A percentile compares a stretch with the other conserved stretches of the same genome.
Conservation (phyloP, 1,140 invertebrate genomes). For the silkworm (Bombyx mori) region DNA sequence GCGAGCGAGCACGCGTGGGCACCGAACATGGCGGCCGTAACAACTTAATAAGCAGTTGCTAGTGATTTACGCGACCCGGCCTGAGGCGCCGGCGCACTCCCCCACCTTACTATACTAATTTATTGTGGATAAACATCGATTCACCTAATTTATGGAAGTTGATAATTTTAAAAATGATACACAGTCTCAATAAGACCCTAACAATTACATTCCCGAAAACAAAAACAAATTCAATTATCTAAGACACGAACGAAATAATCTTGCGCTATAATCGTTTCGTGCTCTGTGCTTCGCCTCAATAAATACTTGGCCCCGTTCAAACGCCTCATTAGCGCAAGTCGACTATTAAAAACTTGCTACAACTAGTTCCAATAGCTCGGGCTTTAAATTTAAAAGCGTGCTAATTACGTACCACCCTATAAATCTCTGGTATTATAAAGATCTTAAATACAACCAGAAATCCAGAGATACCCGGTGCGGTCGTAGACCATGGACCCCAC, state of each 20-base stretch:
- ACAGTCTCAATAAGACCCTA: slow-evolving; percentile 3
- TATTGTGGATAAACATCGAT: slow-evolving; percentile 65
- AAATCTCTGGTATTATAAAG: slow-evolving; percentile 51
- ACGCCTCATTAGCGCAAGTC: slow-evolving; percentile 39
- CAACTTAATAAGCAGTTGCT: slow-evolving; percentile 67
- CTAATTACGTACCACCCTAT: slow-evolving; percentile 55
- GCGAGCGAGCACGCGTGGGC: slow-evolving; percentile 51
- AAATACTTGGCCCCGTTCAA: slow-evolving; percentile 4
- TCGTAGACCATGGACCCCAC: slow-evolving; percentile 62
- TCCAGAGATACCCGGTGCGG: slow-evolving; percentile 23
- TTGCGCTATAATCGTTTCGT: too few species aligned
- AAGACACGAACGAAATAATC: too few species aligned
- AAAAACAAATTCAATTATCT: too few species aligned
- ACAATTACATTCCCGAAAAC: too few species aligned
- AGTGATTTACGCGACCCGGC: slow-evolving; percentile 57
- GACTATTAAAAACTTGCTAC: slow-evolving; percentile 33
- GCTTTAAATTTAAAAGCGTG: slow-evolving; percentile 39
- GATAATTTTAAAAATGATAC: slow-evolving; percentile 23
- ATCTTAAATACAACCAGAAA: slow-evolving; percentile 46
- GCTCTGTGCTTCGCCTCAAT: background rate
- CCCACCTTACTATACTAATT: slow-evolving; percentile 63
- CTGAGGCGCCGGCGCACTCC: slow-evolving; percentile 59
- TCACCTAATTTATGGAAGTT: slow-evolving; percentile 43
- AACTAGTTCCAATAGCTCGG: slow-evolving; percentile 18
- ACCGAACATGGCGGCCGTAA: slow-evolving; percentile 54